These are phyloP conservation scores for Pycnonotus jocosus DNA, from an alignment of 2,113 vertebrate species.

Conservation along the genomic window DNA sequence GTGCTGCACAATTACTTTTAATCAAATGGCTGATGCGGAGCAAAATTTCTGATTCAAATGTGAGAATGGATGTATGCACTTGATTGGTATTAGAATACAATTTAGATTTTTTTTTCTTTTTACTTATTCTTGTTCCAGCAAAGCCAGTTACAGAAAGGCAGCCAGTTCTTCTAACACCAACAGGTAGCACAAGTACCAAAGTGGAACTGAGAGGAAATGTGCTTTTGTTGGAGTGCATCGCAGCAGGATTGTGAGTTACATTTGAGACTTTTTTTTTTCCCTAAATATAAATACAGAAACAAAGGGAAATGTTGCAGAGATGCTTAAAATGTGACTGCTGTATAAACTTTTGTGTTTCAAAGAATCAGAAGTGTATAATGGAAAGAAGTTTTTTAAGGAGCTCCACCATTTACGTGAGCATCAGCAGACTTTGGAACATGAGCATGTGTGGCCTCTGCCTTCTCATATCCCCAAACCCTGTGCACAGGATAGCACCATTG, in stretches of 20 bases:
- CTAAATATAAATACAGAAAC: neutral
- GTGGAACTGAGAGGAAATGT: slow-evolving; percentile 88
- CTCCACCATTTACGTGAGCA: neutral
- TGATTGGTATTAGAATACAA: neutral
- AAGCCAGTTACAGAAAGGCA: slow-evolving; percentile 79
- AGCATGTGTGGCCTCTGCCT: neutral
- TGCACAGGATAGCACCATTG: neutral
- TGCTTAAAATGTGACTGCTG: neutral
- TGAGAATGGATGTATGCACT: neutral
- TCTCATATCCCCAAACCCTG: neutral
- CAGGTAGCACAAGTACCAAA: slow-evolving; percentile 80
- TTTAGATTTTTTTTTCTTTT: neutral
- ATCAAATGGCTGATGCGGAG: neutral
- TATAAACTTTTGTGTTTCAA: neutral
- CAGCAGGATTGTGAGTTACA: slow-evolving; percentile 91
- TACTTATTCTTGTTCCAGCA: slow-evolving; percentile 70
- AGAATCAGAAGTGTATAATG: neutral
- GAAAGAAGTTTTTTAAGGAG: neutral
- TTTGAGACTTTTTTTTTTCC: neutral
- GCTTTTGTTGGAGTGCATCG: slow-evolving; percentile 92
- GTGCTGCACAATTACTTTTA: neutral
- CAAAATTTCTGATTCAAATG: neutral
- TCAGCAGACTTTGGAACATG: neutral
- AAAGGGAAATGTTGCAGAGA: neutral
- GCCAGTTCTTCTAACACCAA: slow-evolving; percentile 86